These are phyloP conservation scores for Sanderia malayensis DNA, from an alignment of 30 jellyfish, hydroid and myxozoan species.

Conservation along the genomic window DNA sequence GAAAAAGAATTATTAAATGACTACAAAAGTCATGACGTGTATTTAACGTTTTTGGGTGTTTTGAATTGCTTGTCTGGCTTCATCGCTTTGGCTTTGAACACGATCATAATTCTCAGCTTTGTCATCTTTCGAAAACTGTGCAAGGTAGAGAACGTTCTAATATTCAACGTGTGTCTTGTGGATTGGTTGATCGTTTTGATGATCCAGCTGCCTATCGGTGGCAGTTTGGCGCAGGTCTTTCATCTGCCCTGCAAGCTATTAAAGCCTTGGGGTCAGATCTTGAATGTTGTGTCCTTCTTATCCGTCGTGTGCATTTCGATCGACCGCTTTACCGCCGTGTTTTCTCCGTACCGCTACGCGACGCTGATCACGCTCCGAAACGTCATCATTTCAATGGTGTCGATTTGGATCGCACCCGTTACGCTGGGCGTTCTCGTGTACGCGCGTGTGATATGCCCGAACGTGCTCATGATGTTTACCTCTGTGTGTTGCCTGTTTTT, in stretches of 20 bases:
- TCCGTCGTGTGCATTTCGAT: conserved; percentile 26
- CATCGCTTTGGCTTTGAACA: conserved; percentile 13
- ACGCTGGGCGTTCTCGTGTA: not conserved
- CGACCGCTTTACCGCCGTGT: conserved; percentile 44
- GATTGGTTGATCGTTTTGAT: conserved; percentile 14
- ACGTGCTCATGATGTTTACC: not conserved
- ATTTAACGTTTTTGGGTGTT: no score
- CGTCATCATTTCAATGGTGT: not conserved
- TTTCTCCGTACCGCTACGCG: conserved; percentile 40
- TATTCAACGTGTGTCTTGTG: conserved; percentile 41
- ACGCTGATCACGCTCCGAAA: conserved; percentile 3
- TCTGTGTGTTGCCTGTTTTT: conserved; percentile 9
- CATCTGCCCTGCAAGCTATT: not conserved
- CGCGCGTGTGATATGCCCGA: not conserved
- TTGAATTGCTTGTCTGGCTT: no score
- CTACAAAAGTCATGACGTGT: no score
- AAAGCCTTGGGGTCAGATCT: conserved; percentile 19
- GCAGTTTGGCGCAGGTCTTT: not conserved
- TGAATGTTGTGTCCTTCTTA: conserved; percentile 11
- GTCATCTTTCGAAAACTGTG: conserved; percentile 22
- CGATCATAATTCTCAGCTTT: conserved; percentile 11
- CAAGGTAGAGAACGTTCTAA: conserved; percentile 9
- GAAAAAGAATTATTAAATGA: no score
- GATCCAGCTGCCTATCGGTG: conserved; percentile 16
- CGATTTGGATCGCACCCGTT: conserved; percentile 49